Evolutionary conservation across 2,797 vertebrate species (phyloP), one percentile per base, ranked within the genome.

Genomic region (Rhadinocentrus ornatus): DNA sequence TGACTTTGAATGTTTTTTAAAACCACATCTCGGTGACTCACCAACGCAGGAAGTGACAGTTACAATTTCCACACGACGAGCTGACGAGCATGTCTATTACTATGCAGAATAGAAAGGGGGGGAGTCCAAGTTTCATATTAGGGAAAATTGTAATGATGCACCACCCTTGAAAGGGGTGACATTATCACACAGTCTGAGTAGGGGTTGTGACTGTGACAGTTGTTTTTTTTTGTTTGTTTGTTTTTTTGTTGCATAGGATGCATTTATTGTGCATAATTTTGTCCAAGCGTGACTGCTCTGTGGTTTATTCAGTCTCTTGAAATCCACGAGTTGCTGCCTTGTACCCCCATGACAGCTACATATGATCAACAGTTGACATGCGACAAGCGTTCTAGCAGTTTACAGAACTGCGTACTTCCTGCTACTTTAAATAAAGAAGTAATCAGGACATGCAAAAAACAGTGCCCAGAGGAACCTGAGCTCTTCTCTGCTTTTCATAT

Each of bases 341-440:
- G 24, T 18, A 20, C 4, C 32, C 44, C 50, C 68, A 71, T 75
- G 77, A 69, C 65, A 27, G 57, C 37, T 61, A 79, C 54, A 66
- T 67, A 58, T 66, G 41, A 61, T 62, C 65, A 48, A 60, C 68
- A 32, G 64, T 35, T 37, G 65, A 68, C 58, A 8, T n/a, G 46
- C 0, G 15, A 71, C 46, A 80, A 44, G 15, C 12, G 20, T 50
- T 35, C 22, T 24, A 72, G 46, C 48, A 2, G 27, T 80, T 78
- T 65, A 75, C 65, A 87, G 83, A 88, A 80, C 69, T 72, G 66
- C 66, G 59, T 6, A 87, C 81, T 87, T 86, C 81, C 86, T 86
- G 68, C 18, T 86, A 10, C n/a, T 27, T 84, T 54, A 58, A 11
- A 29, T 52, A 55, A 62, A 58, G n/a, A 16, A 50, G 34, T 20